Base-by-base conservation (phyloP, 2,797 vertebrate genomes). In the Picus viridis region DNA sequence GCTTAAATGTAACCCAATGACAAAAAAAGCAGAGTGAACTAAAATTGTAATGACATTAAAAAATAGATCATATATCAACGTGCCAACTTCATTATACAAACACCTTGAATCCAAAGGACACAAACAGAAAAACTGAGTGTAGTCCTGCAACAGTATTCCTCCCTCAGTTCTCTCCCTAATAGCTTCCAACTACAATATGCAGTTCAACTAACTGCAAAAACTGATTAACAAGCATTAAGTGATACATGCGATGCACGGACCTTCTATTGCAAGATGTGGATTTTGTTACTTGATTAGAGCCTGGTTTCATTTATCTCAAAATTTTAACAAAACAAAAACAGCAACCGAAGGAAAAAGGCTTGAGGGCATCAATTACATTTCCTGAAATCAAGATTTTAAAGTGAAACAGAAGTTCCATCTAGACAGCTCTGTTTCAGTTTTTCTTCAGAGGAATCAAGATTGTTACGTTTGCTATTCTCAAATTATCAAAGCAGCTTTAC, bases 1-100 rank as follows among this genome's bases (percentile, higher is more conserved):
- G 97, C 96, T 96, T 97, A 97, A 97, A 97, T 97, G 95, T 95
- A 98, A 96, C 96, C 95, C 97, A 96, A 97, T 96, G 97, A 98
- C 97, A 97, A 98, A 98, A 98, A 97, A 96, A 96, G 92, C 96
- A 92, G 93, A 90, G 95, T 96, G 95, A 96, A 96, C 96, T 97
- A 94, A 97, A 97, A 97, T 97, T 94, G 97, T 97, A 97, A 96
- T 93, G 96, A 97, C 93, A 96, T 97, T 96, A 94, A 97, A 95
- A 97, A 97, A 96, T 91, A 98, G 97, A 96, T 94, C 94, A 93
- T 92, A 91, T 96, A 97, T 95, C 97, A 93, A 92, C 19, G 89
- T 95, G 93, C 90, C 93, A 83, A 86, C 93, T 97, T 97, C 95
- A 94, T 98, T 98, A 96, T 95, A 94, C 95, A 97, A 97, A 97